A percentile compares a stretch with the other conserved stretches of the same genome.
Conservation (phyloP, 2,797 vertebrate genomes). For the Champsocephalus gunnari region DNA sequence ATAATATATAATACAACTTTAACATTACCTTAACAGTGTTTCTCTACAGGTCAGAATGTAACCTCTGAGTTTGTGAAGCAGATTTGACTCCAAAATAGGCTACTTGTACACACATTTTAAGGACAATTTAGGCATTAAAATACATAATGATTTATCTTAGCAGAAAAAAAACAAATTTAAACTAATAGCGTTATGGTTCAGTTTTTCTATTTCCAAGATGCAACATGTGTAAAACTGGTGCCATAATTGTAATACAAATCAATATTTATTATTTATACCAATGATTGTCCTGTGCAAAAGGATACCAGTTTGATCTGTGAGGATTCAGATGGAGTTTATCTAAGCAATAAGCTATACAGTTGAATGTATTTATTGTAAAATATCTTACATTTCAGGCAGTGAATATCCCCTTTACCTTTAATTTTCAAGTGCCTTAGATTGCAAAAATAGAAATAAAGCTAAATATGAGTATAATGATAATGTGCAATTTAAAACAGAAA, state of each 20-base stretch:
- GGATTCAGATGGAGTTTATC: neutral
- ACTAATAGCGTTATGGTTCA: neutral
- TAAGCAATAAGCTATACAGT: neutral
- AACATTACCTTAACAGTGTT: too few species aligned
- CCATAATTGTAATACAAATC: neutral
- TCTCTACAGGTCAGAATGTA: too few species aligned
- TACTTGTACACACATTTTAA: neutral
- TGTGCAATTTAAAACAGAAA: slow-evolving; percentile 6
- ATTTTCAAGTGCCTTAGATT: slow-evolving; percentile 13
- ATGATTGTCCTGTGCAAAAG: neutral
- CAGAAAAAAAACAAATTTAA: slow-evolving; percentile 2
- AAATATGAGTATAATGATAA: neutral
- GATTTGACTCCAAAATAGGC: slow-evolving; percentile 4
- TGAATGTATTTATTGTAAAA: neutral
- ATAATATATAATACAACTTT: too few species aligned
- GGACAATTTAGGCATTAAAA: neutral
- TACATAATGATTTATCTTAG: neutral
- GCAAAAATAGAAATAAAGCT: slow-evolving; percentile 7
- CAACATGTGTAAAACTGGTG: neutral
- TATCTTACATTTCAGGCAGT: slow-evolving; percentile 33
- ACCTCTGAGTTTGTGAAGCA: too few species aligned
- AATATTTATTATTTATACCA: neutral
- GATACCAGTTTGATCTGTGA: neutral
- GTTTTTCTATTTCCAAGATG: neutral
- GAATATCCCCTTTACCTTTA: slow-evolving; percentile 12